Base-by-base conservation (phyloP, 2,797 vertebrate species). In the Serranus cabrilla region DNA sequence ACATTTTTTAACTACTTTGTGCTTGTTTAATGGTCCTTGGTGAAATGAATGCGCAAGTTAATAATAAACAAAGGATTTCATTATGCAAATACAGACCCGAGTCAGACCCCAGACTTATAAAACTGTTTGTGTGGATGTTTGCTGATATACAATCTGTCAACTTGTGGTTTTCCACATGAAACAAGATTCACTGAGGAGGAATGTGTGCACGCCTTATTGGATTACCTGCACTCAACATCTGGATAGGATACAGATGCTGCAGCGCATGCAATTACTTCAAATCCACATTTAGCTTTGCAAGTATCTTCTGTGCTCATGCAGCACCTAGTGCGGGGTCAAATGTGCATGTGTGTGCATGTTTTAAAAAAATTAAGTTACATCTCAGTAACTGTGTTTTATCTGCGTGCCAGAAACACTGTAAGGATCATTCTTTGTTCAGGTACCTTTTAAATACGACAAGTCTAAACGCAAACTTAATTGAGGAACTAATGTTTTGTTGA, bases 11-110 rank as follows among this genome's bases (percentile, higher is more conserved):
- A 92, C 89, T 92, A 88, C 92, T 86, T 90, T 90, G 72, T 87
- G 92, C 89, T 90, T 92, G 91, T 94, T 94, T 94, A 94, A 94
- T 92, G 88, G 89, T 87, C 92, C 93, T 94, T 76, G 70, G 83
- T 92, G 92, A 90, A 92, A 93, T 88, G 67, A 93, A 93, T 89
- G 87, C 71, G 74, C 78, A 66, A 46, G 76, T 94, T 90, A 91
- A 88, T 91, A 91, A 91, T 93, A 92, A 95, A 94, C 93, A 93
- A 92, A 92, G 82, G 87, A 91, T 88, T 94, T 93, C 89, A 94
- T 94, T 93, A 94, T 94, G 92, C 91, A 94, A 93, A 94, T 93
- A 59, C 27, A 65, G 74, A 73, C 76, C 67, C 1, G 52, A 81
- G 85, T 84, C 84, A 87, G 75, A 90, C 68, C 81, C 75, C 47